phyloP scores from a whole-genome alignment of 2,888 invertebrate species.

The Adelphocoris suturalis region DNA sequence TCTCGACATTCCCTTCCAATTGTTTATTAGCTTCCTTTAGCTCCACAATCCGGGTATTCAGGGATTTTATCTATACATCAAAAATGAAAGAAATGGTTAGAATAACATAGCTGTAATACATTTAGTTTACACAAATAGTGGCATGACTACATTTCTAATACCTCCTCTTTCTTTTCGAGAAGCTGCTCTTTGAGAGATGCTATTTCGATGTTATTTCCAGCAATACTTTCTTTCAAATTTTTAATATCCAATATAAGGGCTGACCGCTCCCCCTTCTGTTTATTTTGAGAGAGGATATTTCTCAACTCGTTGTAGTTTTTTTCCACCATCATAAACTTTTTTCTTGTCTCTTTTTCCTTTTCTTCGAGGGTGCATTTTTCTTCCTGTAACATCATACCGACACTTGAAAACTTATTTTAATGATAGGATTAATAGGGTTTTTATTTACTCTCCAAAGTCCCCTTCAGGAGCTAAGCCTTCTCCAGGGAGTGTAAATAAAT shows the following conservation, averaged over 20 bases:
- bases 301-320: conserved; percentile 66
- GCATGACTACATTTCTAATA: conserved; percentile 74
- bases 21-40: background rate
- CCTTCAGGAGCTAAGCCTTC: no score
- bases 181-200: conserved; percentile 79
- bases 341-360: conserved; percentile 61
- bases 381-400: conserved; percentile 54
- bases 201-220: conserved; percentile 77
- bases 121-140: background rate
- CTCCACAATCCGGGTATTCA: conserved; percentile 42
- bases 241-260: conserved; percentile 66
- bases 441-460: no score
- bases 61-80: conserved; percentile 57
- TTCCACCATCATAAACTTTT: conserved; percentile 58
- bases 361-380: conserved; percentile 49
- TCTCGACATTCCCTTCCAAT: conserved; percentile 54
- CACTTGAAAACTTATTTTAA: no score
- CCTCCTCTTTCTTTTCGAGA: conserved; percentile 79
- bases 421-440: no score
- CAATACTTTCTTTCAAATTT: conserved; percentile 65
- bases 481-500: no score
- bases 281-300: conserved; percentile 59
- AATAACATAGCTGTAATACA: background rate
- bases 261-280: conserved; percentile 67
- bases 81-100: background rate